Base-by-base conservation (phyloP, 2,888 invertebrate genomes). In the Villa cingulata region DNA sequence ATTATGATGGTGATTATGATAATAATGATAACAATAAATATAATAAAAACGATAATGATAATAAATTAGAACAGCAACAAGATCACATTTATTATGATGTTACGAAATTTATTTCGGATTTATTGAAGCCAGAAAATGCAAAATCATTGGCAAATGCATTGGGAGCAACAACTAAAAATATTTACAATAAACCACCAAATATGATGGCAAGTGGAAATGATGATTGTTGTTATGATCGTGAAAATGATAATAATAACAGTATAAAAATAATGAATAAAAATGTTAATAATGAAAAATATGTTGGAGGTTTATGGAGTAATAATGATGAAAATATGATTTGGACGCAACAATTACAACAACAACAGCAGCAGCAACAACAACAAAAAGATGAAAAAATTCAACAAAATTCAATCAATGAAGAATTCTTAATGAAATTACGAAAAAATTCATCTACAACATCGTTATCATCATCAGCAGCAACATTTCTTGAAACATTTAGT, bases 21-120 rank as follows among this genome's bases (percentile, higher is more conserved):
- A 45, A 43, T 17, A 18, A 45, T 27, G 51, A 45, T 9, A 44
- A 37, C 18, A 52, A 51, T 45, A 48, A 51, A 43, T 45, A 42
- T 16, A 18, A 45, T 23, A 51, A 45, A 9, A 44, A 37, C 18
- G n/a, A n/a, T n/a, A 52, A 49, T 37, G 48, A 50, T 34, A 50
- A 52, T 36, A 41, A 51, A 16, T 55, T 54, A 27, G 51, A 52
- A 19, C 54, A 53, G 27, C 48, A 49, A 38, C 50, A 53, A 20
- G 51, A 55, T 18, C 55, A 57, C 27, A 52, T 62, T 41, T 51
- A 60, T 39, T 58, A 58, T 46, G 61, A 61, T 50, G 58, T 64
- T 4, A 63, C 59, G 48, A 61, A 59, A 46, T 53, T 63, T 10
- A 63, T 64, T 49, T 58, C 61, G 12, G 62, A 64, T 54, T 52